A percentile compares a stretch with the other conserved stretches of the same genome.
Evolutionary conservation across 2,797 vertebrate genomes (phyloP).

Genomic region (Microhierax caerulescens): DNA sequence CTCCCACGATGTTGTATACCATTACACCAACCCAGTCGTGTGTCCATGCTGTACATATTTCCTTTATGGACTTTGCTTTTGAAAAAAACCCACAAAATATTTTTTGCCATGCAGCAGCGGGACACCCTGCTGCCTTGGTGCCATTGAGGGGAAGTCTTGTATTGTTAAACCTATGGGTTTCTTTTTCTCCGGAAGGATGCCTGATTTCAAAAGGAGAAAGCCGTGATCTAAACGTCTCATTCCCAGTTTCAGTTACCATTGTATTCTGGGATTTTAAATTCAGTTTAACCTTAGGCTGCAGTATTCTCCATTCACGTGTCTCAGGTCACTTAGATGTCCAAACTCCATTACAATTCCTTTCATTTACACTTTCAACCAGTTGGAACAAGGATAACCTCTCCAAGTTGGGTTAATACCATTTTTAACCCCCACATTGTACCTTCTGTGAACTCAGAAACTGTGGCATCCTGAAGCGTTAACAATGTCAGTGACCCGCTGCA

Average conservation of each 20-base stretch:
- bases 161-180: not conserved
- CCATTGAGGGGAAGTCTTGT: not conserved
- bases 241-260: not conserved
- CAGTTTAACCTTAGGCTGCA: not conserved
- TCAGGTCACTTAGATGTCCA: not conserved
- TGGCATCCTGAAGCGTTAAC: not conserved
- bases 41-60: not conserved
- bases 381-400: not conserved
- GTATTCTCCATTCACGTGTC: not conserved
- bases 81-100: too few relatives aligned
- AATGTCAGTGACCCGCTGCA: not conserved
- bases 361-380: not conserved
- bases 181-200: not conserved
- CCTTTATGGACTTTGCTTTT: not conserved
- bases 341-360: not conserved
- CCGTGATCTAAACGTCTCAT: not conserved
- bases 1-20: not conserved
- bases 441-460: not conserved
- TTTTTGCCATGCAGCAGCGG: not conserved
- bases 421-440: not conserved
- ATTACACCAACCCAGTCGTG: not conserved
- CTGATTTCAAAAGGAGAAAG: not conserved
- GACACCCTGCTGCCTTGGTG: not conserved
- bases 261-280: not conserved
- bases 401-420: too few relatives aligned